Evolutionary conservation across 2,113 vertebrate species (phyloP).

Genomic region (Callospermophilus lateralis): DNA sequence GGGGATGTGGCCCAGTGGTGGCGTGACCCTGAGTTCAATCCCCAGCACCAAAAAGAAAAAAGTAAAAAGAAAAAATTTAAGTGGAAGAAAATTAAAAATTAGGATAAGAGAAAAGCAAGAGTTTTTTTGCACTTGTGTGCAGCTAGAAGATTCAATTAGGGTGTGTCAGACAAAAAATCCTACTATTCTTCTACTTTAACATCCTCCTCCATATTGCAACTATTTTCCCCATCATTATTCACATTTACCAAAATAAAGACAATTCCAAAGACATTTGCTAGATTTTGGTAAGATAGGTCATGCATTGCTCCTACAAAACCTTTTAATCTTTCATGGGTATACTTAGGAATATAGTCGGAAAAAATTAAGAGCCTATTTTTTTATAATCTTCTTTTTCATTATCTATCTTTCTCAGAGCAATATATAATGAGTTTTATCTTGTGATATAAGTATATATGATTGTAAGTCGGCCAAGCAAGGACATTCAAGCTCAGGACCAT

Average conservation of each 20-base stretch:
- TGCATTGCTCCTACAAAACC: neutral
- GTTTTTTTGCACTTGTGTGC: neutral
- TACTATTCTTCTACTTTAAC: neutral
- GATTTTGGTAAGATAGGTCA: neutral
- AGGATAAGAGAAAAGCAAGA: neutral
- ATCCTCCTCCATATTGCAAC: neutral
- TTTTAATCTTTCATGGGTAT: neutral
- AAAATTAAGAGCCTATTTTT: neutral
- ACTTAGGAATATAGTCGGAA: neutral
- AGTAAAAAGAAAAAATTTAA: conserved; percentile 15
- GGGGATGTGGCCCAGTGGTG: too few species aligned
- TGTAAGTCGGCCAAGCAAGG: neutral
- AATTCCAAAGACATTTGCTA: neutral
- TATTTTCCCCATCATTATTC: neutral
- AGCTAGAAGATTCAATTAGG: neutral
- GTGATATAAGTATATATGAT: neutral
- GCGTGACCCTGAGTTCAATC: too few species aligned
- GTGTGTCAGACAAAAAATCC: neutral
- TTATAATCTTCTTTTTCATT: neutral
- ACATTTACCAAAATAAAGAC: neutral
- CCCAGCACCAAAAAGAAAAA: neutral
- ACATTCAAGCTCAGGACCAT: neutral
- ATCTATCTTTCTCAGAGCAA: neutral
- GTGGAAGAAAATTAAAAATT: neutral
- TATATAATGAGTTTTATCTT: neutral